These are phyloP conservation scores for Limanda limanda DNA, from an alignment of 2,113 vertebrate species.

Conservation along the genomic window DNA sequence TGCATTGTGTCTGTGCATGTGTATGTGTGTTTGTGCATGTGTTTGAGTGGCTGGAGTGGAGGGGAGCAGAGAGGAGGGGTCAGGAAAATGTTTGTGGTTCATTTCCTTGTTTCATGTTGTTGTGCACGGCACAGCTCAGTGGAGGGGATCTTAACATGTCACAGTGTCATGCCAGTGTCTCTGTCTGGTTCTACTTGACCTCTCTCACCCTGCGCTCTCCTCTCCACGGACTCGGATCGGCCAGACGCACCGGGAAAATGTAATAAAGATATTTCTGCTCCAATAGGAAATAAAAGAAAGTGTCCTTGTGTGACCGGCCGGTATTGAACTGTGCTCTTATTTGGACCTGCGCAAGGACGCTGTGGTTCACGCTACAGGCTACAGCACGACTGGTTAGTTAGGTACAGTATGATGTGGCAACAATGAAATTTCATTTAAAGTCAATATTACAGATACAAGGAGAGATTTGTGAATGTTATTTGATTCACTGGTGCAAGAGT, in stretches of 20 bases:
- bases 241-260: constrained; percentile 68
- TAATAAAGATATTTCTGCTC: constrained; percentile 81
- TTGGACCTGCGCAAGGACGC: constrained; percentile 1
- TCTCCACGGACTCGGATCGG: constrained; percentile 59
- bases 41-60: constrained; percentile 28
- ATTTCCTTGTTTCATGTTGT: constrained; percentile 88
- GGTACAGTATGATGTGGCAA: background rate
- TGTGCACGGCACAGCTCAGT: constrained; percentile 85
- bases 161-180: constrained; percentile 80
- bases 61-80: constrained; percentile 1
- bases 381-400: background rate
- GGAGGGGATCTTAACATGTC: constrained; percentile 89
- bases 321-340: constrained; percentile 37
- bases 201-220: constrained; percentile 66
- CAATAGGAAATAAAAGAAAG: constrained; percentile 60
- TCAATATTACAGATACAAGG: background rate
- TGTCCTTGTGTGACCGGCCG: constrained; percentile 61
- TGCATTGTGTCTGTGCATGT: constrained; percentile 14
- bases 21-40: background rate
- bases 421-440: background rate
- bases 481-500: background rate
- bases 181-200: constrained; percentile 76
- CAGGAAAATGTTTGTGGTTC: constrained; percentile 81
- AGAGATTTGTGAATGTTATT: too few species aligned
- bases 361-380: background rate